phyloP scores from a whole-genome alignment of 2,113 vertebrate genomes.

The Hippocampus zosterae region DNA sequence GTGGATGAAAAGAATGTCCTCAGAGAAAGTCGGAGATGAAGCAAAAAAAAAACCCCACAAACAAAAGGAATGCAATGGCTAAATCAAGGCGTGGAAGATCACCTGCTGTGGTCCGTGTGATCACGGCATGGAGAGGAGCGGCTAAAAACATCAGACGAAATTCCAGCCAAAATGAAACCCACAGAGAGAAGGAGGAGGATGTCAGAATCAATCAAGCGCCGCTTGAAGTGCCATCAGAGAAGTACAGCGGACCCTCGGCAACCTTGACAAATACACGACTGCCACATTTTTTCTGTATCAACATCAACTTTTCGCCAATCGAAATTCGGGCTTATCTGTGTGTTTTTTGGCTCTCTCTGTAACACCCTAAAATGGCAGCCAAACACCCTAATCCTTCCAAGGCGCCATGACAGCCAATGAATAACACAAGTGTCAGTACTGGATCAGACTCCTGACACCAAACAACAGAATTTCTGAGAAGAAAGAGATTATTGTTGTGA shows the following conservation, averaged over 20 bases:
- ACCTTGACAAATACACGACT: not conserved
- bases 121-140: constrained; percentile 91
- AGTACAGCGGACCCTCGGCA: not conserved
- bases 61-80: not conserved
- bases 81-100: constrained; percentile 81
- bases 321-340: not conserved
- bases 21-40: constrained; percentile 3
- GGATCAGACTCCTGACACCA: not conserved
- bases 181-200: constrained; percentile 5
- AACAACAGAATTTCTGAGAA: not conserved
- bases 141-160: constrained; percentile 80
- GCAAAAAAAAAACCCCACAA: not conserved
- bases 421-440: not conserved
- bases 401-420: not conserved
- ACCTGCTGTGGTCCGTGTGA: constrained; percentile 96
- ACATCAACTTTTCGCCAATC: not conserved
- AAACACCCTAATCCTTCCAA: not conserved
- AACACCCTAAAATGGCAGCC: no score
- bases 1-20: not conserved
- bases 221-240: not conserved
- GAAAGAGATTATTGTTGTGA: not conserved
- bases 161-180: constrained; percentile 11
- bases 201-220: not conserved
- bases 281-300: not conserved
- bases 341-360: no score